Conservation (phyloP, 2,797 vertebrate genomes). For the Avahi laniger region DNA sequence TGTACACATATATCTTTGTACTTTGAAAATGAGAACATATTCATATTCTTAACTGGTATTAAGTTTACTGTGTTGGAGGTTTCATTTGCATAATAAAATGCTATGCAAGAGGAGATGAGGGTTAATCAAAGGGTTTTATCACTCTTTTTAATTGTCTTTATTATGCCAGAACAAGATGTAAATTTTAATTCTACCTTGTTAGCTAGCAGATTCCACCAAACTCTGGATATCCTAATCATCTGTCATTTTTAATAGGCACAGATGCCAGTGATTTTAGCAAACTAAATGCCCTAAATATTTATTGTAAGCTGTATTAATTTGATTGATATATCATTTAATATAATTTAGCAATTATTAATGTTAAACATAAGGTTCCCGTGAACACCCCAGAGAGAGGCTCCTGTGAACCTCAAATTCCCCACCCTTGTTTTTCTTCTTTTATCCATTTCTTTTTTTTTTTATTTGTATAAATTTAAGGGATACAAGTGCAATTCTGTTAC, state of each 20-base stretch:
- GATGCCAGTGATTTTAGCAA: constrained; percentile 82
- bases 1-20: constrained; percentile 44
- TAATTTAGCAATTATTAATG: constrained; percentile 81
- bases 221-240: constrained; percentile 84
- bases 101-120: constrained; percentile 79
- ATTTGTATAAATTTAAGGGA: neutral
- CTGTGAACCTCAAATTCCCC: neutral
- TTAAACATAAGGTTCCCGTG: neutral
- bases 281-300: constrained; percentile 77
- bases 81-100: constrained; percentile 83
- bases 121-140: constrained; percentile 87
- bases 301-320: constrained; percentile 82
- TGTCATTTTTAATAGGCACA: constrained; percentile 87
- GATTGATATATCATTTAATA: constrained; percentile 82
- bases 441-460: neutral
- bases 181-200: constrained; percentile 88
- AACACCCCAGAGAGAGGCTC: neutral
- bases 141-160: constrained; percentile 86
- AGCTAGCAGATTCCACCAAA: constrained; percentile 84
- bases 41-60: constrained; percentile 74
- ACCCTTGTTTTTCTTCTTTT: neutral
- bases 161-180: constrained; percentile 85
- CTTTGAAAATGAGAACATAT: constrained; percentile 75
- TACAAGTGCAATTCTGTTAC: neutral
- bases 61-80: constrained; percentile 79